phyloP scores from a whole-genome alignment of 2,888 invertebrate genomes.

The Sarcophaga rosellei region DNA sequence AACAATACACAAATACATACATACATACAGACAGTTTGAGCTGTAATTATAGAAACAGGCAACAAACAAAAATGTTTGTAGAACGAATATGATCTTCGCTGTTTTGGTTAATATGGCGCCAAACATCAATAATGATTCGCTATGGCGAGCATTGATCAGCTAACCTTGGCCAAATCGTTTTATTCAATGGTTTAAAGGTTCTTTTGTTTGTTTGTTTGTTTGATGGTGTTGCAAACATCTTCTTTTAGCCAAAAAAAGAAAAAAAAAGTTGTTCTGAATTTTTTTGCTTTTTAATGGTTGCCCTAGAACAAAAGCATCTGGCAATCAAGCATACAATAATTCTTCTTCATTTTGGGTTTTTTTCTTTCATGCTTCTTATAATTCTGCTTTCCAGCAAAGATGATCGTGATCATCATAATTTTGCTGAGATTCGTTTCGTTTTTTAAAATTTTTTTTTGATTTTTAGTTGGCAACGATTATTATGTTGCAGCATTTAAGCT shows the following conservation, averaged over 20 bases:
- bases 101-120: slow-evolving; percentile 13
- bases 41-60: background rate
- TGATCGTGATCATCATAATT: slow-evolving; percentile 64
- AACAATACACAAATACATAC: background rate
- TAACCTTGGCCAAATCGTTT: slow-evolving; percentile 46
- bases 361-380: background rate
- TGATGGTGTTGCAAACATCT: slow-evolving; percentile 57
- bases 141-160: slow-evolving; percentile 23
- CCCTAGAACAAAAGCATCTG: slow-evolving; percentile 42
- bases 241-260: slow-evolving; percentile 29
- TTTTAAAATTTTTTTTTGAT: background rate
- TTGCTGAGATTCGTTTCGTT: background rate
- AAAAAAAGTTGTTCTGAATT: slow-evolving; percentile 13
- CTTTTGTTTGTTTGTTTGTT: slow-evolving; percentile 30
- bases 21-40: background rate
- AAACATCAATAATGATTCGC: slow-evolving; percentile 33
- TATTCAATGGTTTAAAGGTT: background rate
- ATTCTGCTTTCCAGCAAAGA: slow-evolving; percentile 13
- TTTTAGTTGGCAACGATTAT: slow-evolving; percentile 31
- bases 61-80: background rate
- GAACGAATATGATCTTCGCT: background rate
- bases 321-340: no score
- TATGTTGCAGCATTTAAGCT: slow-evolving; percentile 47
- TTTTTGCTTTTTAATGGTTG: background rate
- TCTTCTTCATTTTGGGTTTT: background rate